Base-by-base conservation (phyloP, 2,888 invertebrate species). In the Rapana venosa region DNA sequence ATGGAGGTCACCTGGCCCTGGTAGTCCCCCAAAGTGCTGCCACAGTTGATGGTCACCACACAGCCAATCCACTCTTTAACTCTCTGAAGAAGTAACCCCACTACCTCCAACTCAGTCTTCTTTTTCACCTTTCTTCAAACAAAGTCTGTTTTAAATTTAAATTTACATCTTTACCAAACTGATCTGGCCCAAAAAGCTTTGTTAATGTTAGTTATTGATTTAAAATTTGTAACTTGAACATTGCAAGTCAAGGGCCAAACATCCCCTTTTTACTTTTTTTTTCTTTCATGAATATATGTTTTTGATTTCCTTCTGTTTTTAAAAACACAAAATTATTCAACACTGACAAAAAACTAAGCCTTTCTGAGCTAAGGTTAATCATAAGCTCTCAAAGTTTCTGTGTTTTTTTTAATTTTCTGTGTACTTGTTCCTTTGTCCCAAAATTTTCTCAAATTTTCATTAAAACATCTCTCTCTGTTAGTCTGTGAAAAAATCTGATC, bases 31-130 rank as follows among this genome's bases (percentile, higher is more conserved):
- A 98, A 96, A 85, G 97, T 97, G 91, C 97, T 97, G 56, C 97
- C 97, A 96, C 98, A 98, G 95, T 98, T 97, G 91, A 98, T 97
- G 32, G 98, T 98, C 92, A 98, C 98, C 93, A 98, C 97, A 96
- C 97, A 98, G 88, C 98, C 98, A 92, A 97, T 96, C 97, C 97
- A 98, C 93, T 87, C 83, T 36, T 56, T 22, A 87, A 81, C 81
- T 83, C 83, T 90, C 90, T 87, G 79, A 1, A 86, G n/a, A n/a
- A 5, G 47, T 30, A 5, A 70, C 35, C 26, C 30, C 17, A 8
- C 26, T 74, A n/a, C 30, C 74, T 74, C 8, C 26, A 66, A 13
- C 47, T 47, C 47, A 47, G 47, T 47, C 47, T 5, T 5, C 8
- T 8, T 8, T 47, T 47, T 47, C 47, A 47, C 47, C n/a, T 47